Evolutionary conservation across 64 coral and sea anemone genomes (phyloP), one percentile per base, ranked within the genome.

Genomic region (Orbicella faveolata): DNA sequence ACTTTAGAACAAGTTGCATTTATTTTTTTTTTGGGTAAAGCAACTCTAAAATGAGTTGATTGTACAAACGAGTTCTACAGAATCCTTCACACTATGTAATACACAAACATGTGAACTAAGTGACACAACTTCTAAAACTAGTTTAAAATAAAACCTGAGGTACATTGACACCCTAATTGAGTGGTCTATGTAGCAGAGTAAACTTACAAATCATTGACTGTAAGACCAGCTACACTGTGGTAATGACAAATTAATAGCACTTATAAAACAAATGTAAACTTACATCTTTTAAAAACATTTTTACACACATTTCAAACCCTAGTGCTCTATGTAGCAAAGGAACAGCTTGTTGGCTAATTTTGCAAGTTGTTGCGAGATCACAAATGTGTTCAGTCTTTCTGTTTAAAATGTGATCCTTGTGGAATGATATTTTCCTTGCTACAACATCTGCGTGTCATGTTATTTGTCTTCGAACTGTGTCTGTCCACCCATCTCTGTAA

Each of bases 1-100:
- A 85, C 82, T 85, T 25, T 85, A 85, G 15, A 85, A 85, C 82
- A 73, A 85, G 82, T 85, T 85, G 82, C 18, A 30, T 85, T 52
- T 85, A 72, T 85, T 83, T 30, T 52, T n/a, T 48, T 52, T 52
- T 11, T 1, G 20, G n/a, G 11, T 70, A 64, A 82, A 64, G 54
- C 34, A 82, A 82, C 79, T 82, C 79, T 36, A 82, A 64, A 82
- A 82, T 82, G 79, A 82, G 57, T 82, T 30, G 26, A 82, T 34
- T 64, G 17, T 82, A 64, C 7, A 82, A 82, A 72, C 8, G 13
- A 85, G 82, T 85, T 84, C 41, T 15, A 70, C 20, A 70, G 26
- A 16, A 34, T 59, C 25, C 23, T n/a, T 69, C 64, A 84, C 48
- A 70, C 36, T 84, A 39, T 9, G 7, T 44, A 85, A 57, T 30